Conservation (phyloP, 2,113 vertebrate genomes). For the Myiozetetes cayanensis region DNA sequence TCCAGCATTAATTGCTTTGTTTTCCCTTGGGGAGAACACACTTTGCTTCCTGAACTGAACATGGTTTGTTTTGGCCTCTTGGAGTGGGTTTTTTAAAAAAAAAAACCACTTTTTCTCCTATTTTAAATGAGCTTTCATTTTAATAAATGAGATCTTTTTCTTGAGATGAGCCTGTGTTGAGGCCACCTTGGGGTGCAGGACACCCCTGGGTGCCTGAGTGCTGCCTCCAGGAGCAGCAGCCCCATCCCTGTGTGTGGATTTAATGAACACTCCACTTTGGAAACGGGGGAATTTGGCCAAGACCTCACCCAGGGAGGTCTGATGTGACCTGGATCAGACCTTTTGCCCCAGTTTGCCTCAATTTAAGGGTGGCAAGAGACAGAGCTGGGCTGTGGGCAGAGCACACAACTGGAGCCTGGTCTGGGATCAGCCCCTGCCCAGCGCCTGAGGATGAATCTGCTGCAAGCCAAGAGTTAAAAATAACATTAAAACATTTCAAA, state of each 20-base stretch:
- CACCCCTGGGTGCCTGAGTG: background rate
- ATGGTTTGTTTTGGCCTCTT: background rate
- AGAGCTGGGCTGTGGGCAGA: background rate
- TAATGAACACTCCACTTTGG: background rate
- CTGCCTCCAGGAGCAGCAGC: background rate
- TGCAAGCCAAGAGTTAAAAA: background rate
- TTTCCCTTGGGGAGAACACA: background rate
- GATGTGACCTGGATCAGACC: background rate
- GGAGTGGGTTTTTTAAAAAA: background rate
- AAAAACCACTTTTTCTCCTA: background rate
- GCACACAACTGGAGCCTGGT: accelerated
- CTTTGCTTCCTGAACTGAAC: background rate
- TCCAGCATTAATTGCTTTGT: slow-evolving; percentile 27
- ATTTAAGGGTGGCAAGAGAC: background rate
- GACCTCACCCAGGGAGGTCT: background rate
- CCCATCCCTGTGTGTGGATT: background rate
- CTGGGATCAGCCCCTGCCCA: background rate
- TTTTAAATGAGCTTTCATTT: background rate
- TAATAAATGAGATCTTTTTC: background rate
- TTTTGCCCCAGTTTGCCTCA: background rate
- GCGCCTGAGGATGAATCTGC: background rate
- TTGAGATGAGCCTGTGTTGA: background rate
- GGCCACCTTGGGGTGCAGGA: background rate
- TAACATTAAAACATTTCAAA: background rate
- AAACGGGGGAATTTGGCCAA: background rate